Base-by-base conservation (phyloP, 2,888 invertebrate genomes). In the Selenia dentaria region DNA sequence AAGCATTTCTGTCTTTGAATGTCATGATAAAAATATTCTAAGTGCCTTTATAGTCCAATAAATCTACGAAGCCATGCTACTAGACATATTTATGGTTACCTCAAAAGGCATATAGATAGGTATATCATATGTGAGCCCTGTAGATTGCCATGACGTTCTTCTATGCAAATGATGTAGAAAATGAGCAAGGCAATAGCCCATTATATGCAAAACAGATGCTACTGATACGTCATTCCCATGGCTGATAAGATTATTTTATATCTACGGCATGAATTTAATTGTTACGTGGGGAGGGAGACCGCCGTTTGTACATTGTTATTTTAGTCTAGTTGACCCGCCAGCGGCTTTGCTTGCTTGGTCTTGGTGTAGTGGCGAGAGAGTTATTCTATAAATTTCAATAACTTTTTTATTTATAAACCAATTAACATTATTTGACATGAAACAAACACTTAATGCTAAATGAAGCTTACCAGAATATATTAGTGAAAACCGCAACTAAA, bases 141-240 rank as follows among this genome's bases (percentile, higher is more conserved):
- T 40, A 29, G 25, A 24, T 39, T 39, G 11, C 26, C 33, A n/a
- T 54, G 42, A 54, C 53, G 49, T 45, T 31, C 35, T 44, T 37
- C 32, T 59, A 70, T 69, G 67, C 59, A 62, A 70, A 70, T 69
- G 32, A 54, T 61, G 36, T 69, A 67, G 70, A 69, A 70, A 67
- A 65, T 63, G 53, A 70, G 69, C 57, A 62, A 69, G 62, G 57
- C 57, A 65, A 76, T 69, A 64, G 63, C 57, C 70, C 62, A 78
- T 78, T 78, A 73, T 78, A 72, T 79, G 73, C 63, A 66, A 74
- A 79, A 45, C 51, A 52, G 46, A 29, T 49, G 64, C 68, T 64
- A 57, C 70, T 70, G 70, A 59, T 69, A 69, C 56, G 56, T 56
- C 59, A 59, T 66, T 79, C 76, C 61, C 70, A 70, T 62, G 57